Evolutionary conservation across 2,888 invertebrate genomes (phyloP).

Genomic region (Norana najaformis): DNA sequence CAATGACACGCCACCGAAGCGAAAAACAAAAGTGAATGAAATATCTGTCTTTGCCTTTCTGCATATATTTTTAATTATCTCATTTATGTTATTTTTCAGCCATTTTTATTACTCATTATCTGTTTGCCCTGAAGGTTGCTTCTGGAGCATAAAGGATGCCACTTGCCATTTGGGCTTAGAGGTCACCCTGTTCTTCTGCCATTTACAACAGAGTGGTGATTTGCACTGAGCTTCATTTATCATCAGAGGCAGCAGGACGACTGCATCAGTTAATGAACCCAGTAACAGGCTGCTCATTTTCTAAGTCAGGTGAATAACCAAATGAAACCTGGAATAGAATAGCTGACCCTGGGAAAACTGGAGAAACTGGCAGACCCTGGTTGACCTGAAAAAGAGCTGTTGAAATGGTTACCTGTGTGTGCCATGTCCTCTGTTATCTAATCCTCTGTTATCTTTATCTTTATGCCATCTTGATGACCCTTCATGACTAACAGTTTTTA

Average conservation of each 20-base stretch:
- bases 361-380: background rate
- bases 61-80: background rate
- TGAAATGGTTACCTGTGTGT: background rate
- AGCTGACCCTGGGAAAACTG: background rate
- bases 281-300: background rate
- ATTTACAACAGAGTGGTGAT: too few species aligned
- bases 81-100: background rate
- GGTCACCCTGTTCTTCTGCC: too few species aligned
- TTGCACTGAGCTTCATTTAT: too few species aligned
- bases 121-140: background rate
- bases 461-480: background rate
- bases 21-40: constrained; percentile 80
- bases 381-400: background rate
- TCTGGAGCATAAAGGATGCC: background rate
- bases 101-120: background rate
- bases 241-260: background rate
- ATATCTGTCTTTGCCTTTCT: background rate
- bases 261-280: background rate
- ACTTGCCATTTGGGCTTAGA: background rate
- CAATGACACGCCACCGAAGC: constrained; percentile 78
- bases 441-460: background rate
- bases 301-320: background rate
- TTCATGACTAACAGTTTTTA: background rate
- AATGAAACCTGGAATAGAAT: constrained; percentile 1
- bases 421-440: background rate